Evolutionary conservation across 2,113 vertebrate genomes (phyloP).

Genomic region (Rostratula benghalensis): DNA sequence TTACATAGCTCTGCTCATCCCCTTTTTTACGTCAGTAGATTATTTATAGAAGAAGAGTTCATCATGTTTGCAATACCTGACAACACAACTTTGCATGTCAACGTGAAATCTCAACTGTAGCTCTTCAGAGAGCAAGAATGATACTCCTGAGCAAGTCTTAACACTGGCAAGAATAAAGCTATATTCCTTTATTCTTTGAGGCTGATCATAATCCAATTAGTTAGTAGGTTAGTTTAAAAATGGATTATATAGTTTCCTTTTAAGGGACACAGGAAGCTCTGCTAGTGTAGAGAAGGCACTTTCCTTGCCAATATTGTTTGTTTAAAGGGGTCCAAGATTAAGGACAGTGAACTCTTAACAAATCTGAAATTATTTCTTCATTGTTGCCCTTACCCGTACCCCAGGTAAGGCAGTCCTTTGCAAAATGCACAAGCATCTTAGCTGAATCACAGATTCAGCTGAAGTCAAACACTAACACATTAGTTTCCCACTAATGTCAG

Average conservation of each 20-base stretch:
- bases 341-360: neutral
- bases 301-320: constrained; percentile 28
- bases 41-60: neutral
- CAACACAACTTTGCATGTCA: neutral
- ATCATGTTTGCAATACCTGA: neutral
- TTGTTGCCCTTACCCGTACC: neutral
- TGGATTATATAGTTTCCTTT: neutral
- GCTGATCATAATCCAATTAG: neutral
- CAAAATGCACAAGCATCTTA: neutral
- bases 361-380: neutral
- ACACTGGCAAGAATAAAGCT: neutral
- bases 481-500: neutral
- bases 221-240: neutral
- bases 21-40: neutral
- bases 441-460: neutral
- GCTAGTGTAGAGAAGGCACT: neutral
- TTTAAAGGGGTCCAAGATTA: constrained; percentile 48
- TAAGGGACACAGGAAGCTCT: neutral
- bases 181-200: neutral
- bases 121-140: neutral
- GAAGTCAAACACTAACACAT: neutral
- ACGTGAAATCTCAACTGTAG: neutral
- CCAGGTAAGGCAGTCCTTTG: neutral
- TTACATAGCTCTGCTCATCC: neutral
- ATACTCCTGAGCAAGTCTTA: neutral